These are phyloP conservation scores for Cercopithecus mona DNA, from an alignment of 2,113 vertebrate species.

Conservation along the genomic window DNA sequence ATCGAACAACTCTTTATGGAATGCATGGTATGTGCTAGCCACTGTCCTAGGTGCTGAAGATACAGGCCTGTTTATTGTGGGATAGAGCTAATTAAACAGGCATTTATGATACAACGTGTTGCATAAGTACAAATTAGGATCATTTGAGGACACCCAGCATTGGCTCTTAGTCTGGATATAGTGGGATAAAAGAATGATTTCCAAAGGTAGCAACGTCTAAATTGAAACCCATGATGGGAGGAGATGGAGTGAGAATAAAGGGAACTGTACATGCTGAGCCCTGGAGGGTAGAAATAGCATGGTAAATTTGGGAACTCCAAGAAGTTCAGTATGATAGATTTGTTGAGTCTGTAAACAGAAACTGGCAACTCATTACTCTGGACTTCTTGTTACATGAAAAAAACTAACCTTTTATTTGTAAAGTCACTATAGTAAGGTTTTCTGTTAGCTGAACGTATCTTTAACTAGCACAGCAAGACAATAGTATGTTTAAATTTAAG, in stretches of 20 bases:
- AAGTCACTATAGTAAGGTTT: not conserved
- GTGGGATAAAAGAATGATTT: not conserved
- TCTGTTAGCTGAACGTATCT: not conserved
- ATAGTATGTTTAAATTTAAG: not conserved
- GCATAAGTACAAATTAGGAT: not conserved
- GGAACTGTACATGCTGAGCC: not conserved
- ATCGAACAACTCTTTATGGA: not conserved
- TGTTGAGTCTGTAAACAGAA: constrained; percentile 30
- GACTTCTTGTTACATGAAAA: not conserved
- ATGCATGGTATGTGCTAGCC: not conserved
- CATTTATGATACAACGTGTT: not conserved
- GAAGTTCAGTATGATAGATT: not conserved
- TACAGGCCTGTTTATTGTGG: not conserved
- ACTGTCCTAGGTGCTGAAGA: constrained; percentile 78
- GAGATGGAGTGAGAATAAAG: not conserved
- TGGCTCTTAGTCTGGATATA: not conserved
- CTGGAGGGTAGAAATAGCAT: not conserved
- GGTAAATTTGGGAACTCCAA: not conserved
- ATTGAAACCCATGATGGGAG: not conserved
- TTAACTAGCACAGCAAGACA: not conserved
- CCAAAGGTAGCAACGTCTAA: not conserved
- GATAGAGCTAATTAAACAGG: not conserved
- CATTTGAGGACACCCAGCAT: not conserved
- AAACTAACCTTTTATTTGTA: not conserved
- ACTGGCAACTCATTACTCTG: not conserved